Percentiles rank a stretch among this genome's conserved stretches.
Evolutionary conservation across 2,888 invertebrate genomes (phyloP).

Genomic region (Pristionchus fissidentatus): DNA sequence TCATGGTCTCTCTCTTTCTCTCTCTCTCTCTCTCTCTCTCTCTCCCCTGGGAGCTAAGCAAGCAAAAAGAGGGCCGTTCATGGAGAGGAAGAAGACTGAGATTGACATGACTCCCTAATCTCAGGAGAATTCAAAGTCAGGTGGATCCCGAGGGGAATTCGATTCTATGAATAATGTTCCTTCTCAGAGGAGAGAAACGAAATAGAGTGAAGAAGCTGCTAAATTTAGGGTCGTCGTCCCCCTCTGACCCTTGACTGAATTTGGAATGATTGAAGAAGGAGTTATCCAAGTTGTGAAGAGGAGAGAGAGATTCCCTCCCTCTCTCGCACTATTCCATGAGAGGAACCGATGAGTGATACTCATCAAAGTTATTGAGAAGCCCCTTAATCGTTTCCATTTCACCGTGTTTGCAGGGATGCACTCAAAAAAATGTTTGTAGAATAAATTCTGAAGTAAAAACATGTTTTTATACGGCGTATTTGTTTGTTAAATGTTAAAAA

Average conservation of each 20-base stretch:
- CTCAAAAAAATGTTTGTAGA: neutral
- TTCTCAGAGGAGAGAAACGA: neutral
- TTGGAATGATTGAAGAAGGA: conserved; percentile 28
- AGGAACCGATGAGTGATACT: no score
- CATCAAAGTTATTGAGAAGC: neutral
- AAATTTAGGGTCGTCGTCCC: no score
- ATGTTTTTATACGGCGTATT: no score
- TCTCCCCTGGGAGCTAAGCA: neutral
- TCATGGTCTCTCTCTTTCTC: neutral
- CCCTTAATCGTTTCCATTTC: neutral
- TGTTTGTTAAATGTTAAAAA: no score
- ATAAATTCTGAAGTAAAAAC: neutral
- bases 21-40: neutral
- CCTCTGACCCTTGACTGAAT: conserved; percentile 28
- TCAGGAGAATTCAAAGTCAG: conserved; percentile 1
- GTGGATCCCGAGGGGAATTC: conserved; percentile 13
- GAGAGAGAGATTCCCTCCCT: neutral
- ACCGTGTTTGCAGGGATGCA: neutral
- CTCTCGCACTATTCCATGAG: neutral
- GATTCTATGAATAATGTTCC: conserved; percentile 31
- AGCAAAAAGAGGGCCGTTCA: neutral
- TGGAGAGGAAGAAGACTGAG: neutral
- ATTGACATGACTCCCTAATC: conserved; percentile 17
- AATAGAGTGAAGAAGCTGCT: neutral
- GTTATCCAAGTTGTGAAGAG: neutral